phyloP scores from a whole-genome alignment of 2,888 invertebrate species.

The Tenthredo distinguenda region DNA sequence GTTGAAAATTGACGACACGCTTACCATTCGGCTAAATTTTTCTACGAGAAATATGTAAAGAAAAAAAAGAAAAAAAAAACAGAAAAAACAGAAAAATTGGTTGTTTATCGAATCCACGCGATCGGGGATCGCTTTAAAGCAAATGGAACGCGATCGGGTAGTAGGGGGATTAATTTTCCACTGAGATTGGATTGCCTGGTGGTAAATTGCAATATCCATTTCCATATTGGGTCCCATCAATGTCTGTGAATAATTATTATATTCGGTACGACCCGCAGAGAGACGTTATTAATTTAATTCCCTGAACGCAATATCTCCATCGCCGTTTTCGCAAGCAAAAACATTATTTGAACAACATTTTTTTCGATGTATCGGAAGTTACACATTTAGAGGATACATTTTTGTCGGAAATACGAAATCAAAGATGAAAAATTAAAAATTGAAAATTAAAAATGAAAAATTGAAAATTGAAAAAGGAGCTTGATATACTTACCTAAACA shows the following conservation, averaged over 20 bases:
- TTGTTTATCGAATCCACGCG: constrained; percentile 14
- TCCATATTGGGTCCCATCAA: constrained; percentile 35
- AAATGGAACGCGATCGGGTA: background rate
- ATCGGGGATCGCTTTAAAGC: constrained; percentile 7
- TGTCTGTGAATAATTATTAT: constrained; percentile 37
- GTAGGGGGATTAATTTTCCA: constrained; percentile 32
- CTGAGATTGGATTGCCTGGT: constrained; percentile 26
- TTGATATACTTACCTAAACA: constrained; percentile 84
- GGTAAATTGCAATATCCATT: constrained; percentile 38
- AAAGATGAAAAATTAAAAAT: background rate
- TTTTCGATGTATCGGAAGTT: background rate
- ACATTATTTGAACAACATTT: background rate
- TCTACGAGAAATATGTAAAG: background rate
- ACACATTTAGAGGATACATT: background rate
- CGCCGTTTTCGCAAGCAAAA: background rate
- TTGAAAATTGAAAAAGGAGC: background rate
- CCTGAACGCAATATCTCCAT: background rate
- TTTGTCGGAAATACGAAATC: background rate
- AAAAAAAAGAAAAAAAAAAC: background rate
- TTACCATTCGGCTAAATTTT: background rate
- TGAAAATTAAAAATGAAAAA: background rate
- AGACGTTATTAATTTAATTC: constrained; percentile 32
- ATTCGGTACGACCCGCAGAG: background rate
- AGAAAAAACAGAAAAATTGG: background rate
- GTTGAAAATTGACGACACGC: background rate